Percentiles rank a stretch among this genome's conserved stretches.
Evolutionary conservation across 2,888 invertebrate genomes (phyloP).

Genomic region (Macrosiphum euphorbiae): DNA sequence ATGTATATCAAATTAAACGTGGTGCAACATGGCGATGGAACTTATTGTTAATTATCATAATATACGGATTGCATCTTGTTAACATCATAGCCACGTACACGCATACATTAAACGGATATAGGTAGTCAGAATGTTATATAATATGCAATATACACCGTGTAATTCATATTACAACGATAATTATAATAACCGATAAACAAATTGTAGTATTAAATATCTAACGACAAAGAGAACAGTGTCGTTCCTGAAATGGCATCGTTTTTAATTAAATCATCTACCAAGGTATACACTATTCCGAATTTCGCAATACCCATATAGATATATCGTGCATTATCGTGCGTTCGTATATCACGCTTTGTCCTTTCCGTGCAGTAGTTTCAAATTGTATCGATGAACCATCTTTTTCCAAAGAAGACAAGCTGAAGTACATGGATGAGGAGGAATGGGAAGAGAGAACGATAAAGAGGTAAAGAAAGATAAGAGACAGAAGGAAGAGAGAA

Average conservation of each 20-base stretch:
- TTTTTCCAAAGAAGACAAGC: neutral
- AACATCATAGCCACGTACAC: neutral
- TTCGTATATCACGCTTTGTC: neutral
- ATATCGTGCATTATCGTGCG: neutral
- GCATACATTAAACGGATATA: neutral
- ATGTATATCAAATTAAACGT: neutral
- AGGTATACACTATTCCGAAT: neutral
- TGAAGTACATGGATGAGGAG: neutral
- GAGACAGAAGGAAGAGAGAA: neutral
- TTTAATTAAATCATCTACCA: neutral
- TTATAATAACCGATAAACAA: slow-evolving; percentile 5
- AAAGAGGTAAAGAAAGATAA: neutral
- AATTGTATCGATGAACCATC: neutral
- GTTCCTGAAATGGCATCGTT: neutral
- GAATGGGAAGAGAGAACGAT: neutral
- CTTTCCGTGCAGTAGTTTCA: neutral
- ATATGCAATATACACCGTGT: neutral
- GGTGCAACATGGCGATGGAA: neutral
- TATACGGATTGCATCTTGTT: neutral
- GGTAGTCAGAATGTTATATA: neutral
- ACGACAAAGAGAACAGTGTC: neutral
- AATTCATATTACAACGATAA: neutral
- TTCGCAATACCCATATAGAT: neutral
- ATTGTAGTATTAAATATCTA: neutral
- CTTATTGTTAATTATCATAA: neutral